Base-by-base conservation (phyloP, 2,888 invertebrate species). In the Cheilosia scutellata region DNA sequence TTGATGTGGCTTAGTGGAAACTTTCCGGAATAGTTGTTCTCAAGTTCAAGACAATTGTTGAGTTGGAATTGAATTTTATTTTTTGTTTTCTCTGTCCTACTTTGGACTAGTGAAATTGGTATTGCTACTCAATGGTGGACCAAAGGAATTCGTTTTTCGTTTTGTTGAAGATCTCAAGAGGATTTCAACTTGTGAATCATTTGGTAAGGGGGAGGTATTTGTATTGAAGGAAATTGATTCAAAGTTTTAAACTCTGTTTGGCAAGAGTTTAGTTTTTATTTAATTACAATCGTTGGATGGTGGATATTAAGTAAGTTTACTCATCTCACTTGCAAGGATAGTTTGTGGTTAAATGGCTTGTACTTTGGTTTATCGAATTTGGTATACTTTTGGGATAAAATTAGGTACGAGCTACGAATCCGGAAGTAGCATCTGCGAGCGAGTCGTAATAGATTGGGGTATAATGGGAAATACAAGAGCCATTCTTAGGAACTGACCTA, bases 1-100 rank as follows among this genome's bases (percentile, higher is more conserved):
- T 78, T 83, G 78, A 83, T 70, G 75, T 31, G 63, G 70, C 63
- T 78, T 75, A 49, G 27, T n/a, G 37, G 20, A 40, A 74, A 68
- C 65, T 76, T 60, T 53, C 40, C 11, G 2, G 47, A 62, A 60
- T 47, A 16, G 27, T 31, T 40, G 16, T 55, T 68, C 49, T 49
- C 55, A 70, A 76, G 72, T 57, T 79, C 72, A 49, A 65, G 53
- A 66, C 47, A 58, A 51, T 51, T 71, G 49, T 71, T 65, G 57
- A 33, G 65, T 47, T 68, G 31, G 42, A 29, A 60, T 57, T 80
- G 53, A 37, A 25, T 71, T 70, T 51, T 16, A 37, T 29, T 40
- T 27, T 33, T 58, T 58, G 5, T 9, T 70, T 29, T 13, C 11
- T 11, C 4, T 11, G 37, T 37, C 33, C 9, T 33, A 33, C 33